Evolutionary conservation across 2,113 vertebrate genomes (phyloP).

Genomic region (Sturnus vulgaris): DNA sequence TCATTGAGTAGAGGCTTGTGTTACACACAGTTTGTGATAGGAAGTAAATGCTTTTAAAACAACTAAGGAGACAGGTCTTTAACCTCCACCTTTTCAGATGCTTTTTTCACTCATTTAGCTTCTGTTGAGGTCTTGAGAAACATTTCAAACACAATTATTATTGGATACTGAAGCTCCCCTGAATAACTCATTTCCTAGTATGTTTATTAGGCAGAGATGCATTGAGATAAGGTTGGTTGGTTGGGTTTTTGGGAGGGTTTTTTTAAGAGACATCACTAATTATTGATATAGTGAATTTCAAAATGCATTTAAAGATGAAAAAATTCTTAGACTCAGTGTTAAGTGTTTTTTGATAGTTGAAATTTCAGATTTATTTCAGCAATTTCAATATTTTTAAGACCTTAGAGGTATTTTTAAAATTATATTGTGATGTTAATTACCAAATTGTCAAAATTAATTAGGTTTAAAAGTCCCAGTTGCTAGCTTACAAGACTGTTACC

Average conservation of each 20-base stretch:
- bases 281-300: background rate
- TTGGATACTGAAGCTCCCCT: constrained; percentile 25
- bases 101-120: constrained; percentile 68
- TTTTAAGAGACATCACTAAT: background rate
- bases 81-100: constrained; percentile 72
- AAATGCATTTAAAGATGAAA: background rate
- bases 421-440: background rate
- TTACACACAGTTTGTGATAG: constrained; percentile 78
- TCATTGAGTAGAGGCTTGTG: constrained; percentile 74
- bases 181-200: constrained; percentile 39
- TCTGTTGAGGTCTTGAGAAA: constrained; percentile 58
- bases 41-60: constrained; percentile 83
- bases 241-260: background rate
- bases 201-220: background rate
- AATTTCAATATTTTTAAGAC: background rate
- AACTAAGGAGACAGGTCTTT: constrained; percentile 73
- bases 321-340: background rate
- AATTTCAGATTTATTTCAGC: background rate
- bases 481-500: background rate
- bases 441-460: background rate
- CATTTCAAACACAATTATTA: constrained; percentile 37
- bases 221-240: background rate
- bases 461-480: background rate
- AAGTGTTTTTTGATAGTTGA: background rate
- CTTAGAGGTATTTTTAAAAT: background rate